Base-by-base conservation (phyloP, 2,888 invertebrate genomes). In the Sphaeridia pumilis region DNA sequence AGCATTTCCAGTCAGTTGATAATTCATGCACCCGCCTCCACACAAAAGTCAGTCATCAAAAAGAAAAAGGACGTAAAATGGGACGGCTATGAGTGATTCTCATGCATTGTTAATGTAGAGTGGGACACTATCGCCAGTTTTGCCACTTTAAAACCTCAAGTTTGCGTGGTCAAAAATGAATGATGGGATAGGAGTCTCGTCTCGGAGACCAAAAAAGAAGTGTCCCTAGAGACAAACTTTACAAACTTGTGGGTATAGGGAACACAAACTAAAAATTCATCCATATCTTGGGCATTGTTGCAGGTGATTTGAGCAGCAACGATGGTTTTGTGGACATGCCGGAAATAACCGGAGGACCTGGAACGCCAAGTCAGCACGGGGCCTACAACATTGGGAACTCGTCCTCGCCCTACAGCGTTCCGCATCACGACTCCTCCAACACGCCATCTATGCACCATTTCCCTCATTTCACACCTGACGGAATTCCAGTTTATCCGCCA, bases 401-500 rank as follows among this genome's bases (percentile, higher is more conserved):
- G 44, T 82, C 86, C 12, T 60, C 57, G 27, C 82, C 82, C 68
- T 83, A 77, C 57, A 76, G 83, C 71, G 84, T 75, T 69, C 80
- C 73, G 67, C 71, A 68, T 69, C 78, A 63, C 17, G n/a, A n/a
- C n/a, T n/a, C n/a, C n/a, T n/a, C n/a, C n/a, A 67, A 68, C 4
- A 72, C 69, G 64, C 73, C 66, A 42, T 58, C 61, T 38, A 61
- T 61, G 28, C 64, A 64, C 58, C 64, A 64, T 55, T 64, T 64
- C 48, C 64, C 64, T 7, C 64, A 64, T 49, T 64, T 64, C 43
- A 64, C 64, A 28, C 60, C 63, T 66, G 82, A 84, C 43, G 86
- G 86, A 67, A 84, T 87, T 66, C 81, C 87, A 57, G 85, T 87
- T 56, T 87, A 87, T 69, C 84, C 87, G 42, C 83, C 84, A 67